phyloP scores from a whole-genome alignment of 2,888 invertebrate species.

The Entomobrya multifasciata region DNA sequence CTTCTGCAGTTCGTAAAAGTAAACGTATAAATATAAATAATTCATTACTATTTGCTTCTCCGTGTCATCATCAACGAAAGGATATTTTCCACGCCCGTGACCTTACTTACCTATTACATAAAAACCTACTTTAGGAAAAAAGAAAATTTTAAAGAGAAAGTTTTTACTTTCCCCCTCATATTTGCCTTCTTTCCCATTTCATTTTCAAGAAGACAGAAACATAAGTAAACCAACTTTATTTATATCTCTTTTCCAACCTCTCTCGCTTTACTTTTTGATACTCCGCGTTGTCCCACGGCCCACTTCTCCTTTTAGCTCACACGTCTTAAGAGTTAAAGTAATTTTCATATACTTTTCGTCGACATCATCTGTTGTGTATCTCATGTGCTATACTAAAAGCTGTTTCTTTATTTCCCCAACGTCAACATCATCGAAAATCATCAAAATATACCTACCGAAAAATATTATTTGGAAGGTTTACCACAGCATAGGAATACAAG shows the following conservation, averaged over 20 bases:
- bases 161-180: constrained; percentile 3
- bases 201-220: neutral
- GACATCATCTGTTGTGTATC: constrained; percentile 37
- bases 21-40: constrained; percentile 30
- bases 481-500: constrained; percentile 10
- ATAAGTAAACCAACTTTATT: constrained; percentile 29
- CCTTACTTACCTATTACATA: constrained; percentile 63
- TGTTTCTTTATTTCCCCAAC: neutral
- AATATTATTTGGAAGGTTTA: neutral
- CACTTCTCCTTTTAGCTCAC: neutral
- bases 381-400: constrained; percentile 46
- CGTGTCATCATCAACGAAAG: constrained; percentile 23
- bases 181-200: neutral
- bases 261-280: neutral
- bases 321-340: constrained; percentile 36
- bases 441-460: constrained; percentile 6
- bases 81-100: constrained; percentile 68
- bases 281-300: neutral
- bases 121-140: constrained; percentile 32
- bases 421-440: neutral
- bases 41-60: constrained; percentile 28
- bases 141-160: neutral
- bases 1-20: neutral
- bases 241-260: too few species aligned
- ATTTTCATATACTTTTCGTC: constrained; percentile 22